A percentile compares a stretch with the other conserved stretches of the same genome.
Conservation (phyloP, 2,113 vertebrate species). For the Anser brachyrhynchus region DNA sequence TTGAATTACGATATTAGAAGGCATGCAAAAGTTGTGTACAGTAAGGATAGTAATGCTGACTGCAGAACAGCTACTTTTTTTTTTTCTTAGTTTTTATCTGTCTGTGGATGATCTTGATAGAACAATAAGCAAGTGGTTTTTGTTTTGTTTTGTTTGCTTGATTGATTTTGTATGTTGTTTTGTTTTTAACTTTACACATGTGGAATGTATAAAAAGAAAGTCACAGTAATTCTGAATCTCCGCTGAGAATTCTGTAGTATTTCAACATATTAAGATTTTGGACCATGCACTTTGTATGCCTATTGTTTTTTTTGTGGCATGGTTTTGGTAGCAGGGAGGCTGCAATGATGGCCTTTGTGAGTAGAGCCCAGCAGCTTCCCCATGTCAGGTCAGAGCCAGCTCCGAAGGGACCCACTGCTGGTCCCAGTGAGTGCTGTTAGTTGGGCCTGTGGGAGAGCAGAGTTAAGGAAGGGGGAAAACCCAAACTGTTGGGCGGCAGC, state of each 20-base stretch:
- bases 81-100: background rate
- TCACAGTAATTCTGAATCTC: background rate
- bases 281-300: background rate
- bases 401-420: too few relatives aligned
- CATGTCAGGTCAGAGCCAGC: too few relatives aligned
- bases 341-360: too few relatives aligned
- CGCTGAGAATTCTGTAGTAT: background rate
- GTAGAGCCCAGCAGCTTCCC: too few relatives aligned
- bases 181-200: background rate
- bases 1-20: background rate
- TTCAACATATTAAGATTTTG: background rate
- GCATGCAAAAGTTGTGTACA: background rate
- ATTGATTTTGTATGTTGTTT: too few relatives aligned
- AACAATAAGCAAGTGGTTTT: background rate
- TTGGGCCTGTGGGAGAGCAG: too few relatives aligned
- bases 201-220: background rate
- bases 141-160: too few relatives aligned
- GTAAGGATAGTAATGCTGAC: background rate
- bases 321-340: too few relatives aligned
- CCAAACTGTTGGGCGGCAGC: too few relatives aligned
- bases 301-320: too few relatives aligned
- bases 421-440: too few relatives aligned
- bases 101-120: background rate
- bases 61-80: background rate
- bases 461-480: too few relatives aligned